Conservation (phyloP, 1,140 invertebrate genomes). For the Mactra quadrangularis region DNA sequence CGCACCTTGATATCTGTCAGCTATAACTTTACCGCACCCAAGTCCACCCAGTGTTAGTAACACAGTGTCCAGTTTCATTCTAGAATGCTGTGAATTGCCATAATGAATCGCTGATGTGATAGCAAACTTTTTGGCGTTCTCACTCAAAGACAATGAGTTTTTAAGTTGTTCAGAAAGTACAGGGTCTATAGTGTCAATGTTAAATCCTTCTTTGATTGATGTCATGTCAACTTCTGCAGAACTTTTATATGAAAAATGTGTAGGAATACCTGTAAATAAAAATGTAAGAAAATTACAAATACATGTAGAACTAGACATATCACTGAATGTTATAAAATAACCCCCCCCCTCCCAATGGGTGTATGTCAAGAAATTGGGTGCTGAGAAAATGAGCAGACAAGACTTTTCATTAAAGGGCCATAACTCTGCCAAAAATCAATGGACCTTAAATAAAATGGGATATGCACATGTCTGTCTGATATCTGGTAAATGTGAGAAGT, state of each 20-base stretch:
- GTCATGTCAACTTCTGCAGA: constrained; percentile 8
- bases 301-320: no score
- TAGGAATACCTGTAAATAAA: constrained; percentile 19
- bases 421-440: no score
- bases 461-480: no score
- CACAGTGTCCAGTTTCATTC: not conserved
- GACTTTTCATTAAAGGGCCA: no score
- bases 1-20: not conserved
- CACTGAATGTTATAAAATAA: no score
- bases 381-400: no score
- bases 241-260: not conserved
- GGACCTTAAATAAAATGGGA: no score
- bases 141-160: constrained; percentile 1
- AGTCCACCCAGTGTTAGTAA: not conserved
- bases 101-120: not conserved
- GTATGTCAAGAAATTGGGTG: no score
- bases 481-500: no score
- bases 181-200: not conserved
- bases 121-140: constrained; percentile 29
- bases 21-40: not conserved
- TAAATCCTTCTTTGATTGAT: not conserved
- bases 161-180: constrained; percentile 1
- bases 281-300: no score
- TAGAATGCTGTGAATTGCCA: not conserved
- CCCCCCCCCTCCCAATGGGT: no score